A percentile compares a stretch with the other conserved stretches of the same genome.
These are phyloP conservation scores for Cynoglossus semilaevis DNA, from an alignment of 2,113 vertebrate species.

Conservation along the genomic window DNA sequence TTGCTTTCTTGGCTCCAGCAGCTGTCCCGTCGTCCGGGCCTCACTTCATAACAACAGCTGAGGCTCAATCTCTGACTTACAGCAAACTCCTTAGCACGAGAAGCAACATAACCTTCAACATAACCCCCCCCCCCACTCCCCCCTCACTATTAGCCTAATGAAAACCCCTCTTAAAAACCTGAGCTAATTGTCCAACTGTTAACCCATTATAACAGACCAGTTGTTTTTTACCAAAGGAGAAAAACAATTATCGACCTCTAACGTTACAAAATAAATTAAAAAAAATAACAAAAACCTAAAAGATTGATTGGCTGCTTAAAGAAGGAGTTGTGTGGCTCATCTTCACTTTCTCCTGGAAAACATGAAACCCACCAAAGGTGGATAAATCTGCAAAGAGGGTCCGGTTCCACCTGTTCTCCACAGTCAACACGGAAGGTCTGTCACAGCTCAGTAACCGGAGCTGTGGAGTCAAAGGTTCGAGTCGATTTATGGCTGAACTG, in stretches of 20 bases:
- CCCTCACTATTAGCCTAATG: neutral
- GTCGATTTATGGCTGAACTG: slow-evolving; percentile 7
- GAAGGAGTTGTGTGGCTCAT: slow-evolving; percentile 22
- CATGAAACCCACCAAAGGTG: slow-evolving; percentile 14
- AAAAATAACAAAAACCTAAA: no score
- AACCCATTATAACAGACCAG: no score
- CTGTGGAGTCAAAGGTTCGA: neutral
- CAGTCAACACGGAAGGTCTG: slow-evolving; percentile 34
- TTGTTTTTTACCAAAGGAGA: no score
- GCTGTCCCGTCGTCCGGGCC: slow-evolving; percentile 63
- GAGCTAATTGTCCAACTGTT: no score
- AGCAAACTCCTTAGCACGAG: slow-evolving; percentile 24
- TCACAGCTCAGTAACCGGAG: slow-evolving; percentile 12
- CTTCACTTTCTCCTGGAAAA: slow-evolving; percentile 43
- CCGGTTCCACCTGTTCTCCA: slow-evolving; percentile 48
- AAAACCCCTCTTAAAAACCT: no score
- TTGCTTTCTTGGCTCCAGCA: slow-evolving; percentile 66
- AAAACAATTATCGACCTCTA: no score
- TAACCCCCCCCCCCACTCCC: slow-evolving; percentile 7
- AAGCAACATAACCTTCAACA: slow-evolving; percentile 25
- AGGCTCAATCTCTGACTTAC: slow-evolving; percentile 43
- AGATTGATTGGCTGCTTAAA: slow-evolving; percentile 34
- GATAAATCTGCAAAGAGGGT: slow-evolving; percentile 15
- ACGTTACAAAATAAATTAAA: no score
- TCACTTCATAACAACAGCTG: slow-evolving; percentile 78